Conservation (phyloP, 2,113 vertebrate species). For the Urocitellus parryii region DNA sequence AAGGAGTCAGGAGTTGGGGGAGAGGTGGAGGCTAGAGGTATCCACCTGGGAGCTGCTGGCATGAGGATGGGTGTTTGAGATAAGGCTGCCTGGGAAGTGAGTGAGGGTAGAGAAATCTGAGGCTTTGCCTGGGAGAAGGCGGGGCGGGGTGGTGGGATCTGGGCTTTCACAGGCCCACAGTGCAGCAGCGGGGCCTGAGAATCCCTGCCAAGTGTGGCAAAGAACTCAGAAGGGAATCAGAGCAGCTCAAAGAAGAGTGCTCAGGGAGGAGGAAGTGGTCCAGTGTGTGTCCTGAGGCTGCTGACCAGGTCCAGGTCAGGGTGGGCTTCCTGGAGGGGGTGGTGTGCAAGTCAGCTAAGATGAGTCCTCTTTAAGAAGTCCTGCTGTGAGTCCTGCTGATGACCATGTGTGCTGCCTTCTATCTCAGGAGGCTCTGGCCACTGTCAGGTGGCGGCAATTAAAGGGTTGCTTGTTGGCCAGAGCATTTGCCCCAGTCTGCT, state of each 20-base stretch:
- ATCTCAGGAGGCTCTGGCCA: not conserved
- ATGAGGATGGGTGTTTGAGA: not conserved
- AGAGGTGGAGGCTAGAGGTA: not conserved
- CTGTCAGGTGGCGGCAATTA: not conserved
- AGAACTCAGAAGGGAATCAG: not conserved
- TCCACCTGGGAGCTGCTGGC: not conserved
- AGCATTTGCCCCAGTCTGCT: not conserved
- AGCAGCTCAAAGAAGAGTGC: not conserved
- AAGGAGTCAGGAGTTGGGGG: not conserved
- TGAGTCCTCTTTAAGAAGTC: not conserved
- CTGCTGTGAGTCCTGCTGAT: not conserved
- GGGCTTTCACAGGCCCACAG: not conserved
- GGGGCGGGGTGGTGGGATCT: no score
- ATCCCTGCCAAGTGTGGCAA: not conserved
- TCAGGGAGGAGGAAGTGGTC: not conserved
- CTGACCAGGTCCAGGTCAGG: not conserved
- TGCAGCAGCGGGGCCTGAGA: not conserved
- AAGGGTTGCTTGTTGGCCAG: not conserved
- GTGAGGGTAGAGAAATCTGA: not conserved
- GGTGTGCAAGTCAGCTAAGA: not conserved
- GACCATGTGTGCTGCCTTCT: not conserved
- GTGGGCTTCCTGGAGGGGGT: not conserved
- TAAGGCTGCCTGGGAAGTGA: not conserved
- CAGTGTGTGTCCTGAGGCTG: not conserved
- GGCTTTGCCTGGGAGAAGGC: not conserved